Percentiles rank a stretch among this genome's conserved stretches.
Evolutionary conservation across 2,797 vertebrate species (phyloP).

Genomic region (Nothura maculosa): DNA sequence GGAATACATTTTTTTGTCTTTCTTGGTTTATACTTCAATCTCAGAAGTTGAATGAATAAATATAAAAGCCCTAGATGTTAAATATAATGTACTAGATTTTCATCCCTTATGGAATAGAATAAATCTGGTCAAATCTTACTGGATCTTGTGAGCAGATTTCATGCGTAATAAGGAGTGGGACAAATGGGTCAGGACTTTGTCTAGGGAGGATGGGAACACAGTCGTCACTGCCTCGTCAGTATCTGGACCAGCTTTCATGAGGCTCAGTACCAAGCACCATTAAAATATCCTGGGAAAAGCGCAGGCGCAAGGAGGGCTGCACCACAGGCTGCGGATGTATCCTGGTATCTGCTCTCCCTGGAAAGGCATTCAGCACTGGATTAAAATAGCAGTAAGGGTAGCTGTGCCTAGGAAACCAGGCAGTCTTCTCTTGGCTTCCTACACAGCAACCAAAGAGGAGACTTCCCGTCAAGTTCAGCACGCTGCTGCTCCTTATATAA

Average conservation of each 20-base stretch:
- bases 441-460: constrained; percentile 27
- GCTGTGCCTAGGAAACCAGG: constrained; percentile 56
- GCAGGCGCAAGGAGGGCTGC: background rate
- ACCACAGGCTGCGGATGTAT: background rate
- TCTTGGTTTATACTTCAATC: constrained; percentile 4
- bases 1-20: background rate
- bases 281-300: background rate
- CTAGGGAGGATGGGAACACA: background rate
- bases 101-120: background rate
- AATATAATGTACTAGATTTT: background rate
- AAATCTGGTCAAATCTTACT: background rate
- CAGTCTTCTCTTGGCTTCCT: constrained; percentile 52
- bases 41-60: constrained; percentile 19
- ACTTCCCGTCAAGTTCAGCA: constrained; percentile 66
- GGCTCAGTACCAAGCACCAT: background rate
- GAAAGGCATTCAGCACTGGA: constrained; percentile 48
- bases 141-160: background rate
- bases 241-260: background rate
- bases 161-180: background rate
- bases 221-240: background rate
- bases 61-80: background rate
- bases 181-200: background rate
- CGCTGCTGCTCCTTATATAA: constrained; percentile 65
- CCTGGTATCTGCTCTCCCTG: constrained; percentile 53
- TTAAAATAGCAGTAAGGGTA: constrained; percentile 65